Base-by-base conservation (phyloP, 2,113 vertebrate species). In the Copsychus sechellarum region DNA sequence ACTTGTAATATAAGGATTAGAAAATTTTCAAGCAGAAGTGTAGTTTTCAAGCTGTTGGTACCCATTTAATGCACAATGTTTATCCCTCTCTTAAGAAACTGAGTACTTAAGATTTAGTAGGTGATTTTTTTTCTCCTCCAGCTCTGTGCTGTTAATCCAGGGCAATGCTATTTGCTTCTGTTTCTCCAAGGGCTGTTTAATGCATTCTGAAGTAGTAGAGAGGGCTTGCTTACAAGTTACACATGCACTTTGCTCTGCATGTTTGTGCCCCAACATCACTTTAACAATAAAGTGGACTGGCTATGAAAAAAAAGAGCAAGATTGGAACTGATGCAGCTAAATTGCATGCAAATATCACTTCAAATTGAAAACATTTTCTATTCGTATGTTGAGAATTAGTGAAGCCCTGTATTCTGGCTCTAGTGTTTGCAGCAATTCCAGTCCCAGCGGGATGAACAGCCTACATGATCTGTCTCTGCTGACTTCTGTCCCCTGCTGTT, bases 1-100 rank as follows among this genome's bases (percentile, higher is more conserved):
- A 17, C 20, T 58, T 76, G 34, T 81, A 84, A 66, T 71, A 24
- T 6, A 56, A 20, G 14, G 43, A 70, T 78, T 53, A 83, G 21
- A 58, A 67, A n/a, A 81, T 86, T 86, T 78, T 86, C 13, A 20
- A 91, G 34, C 53, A 64, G 51, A 91, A 96, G 40, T 82, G 31
- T 73, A 43, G 71, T 94, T 94, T 94, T 94, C 43, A 78, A 91
- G 29, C 51, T 81, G 16, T 48, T 78, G 33, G 51, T 95, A 43
- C 14, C 28, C 22, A n/a, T 80, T 84, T 91, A 58, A 71, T 91
- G 43, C 84, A 31, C 50, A 86, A 87, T 86, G 29, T 87, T 95
- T 83, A 67, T 89, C 57, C 19, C 3, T 51, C 23, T 69, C 47
- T 73, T 83, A 90, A 88, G 80, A 83, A 93, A 74, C 18, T 8